A percentile compares a stretch with the other conserved stretches of the same genome.
Evolutionary conservation across 1,140 invertebrate genomes (phyloP).

Genomic region (Vanessa tameamea): DNA sequence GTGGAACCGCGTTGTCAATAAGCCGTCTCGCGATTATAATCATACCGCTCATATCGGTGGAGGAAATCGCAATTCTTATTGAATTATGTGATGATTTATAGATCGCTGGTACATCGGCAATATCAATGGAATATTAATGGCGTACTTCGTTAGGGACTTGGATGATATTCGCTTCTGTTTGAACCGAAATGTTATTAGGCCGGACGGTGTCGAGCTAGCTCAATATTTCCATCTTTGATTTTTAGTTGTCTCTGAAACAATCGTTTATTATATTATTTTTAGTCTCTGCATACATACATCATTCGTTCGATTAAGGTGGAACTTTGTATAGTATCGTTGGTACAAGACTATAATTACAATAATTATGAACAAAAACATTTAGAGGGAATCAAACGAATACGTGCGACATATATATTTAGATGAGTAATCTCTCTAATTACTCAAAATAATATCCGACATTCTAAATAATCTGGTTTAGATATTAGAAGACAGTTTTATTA

Average conservation of each 20-base stretch:
- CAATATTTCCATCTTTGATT: not conserved
- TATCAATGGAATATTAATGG: slow-evolving; percentile 20
- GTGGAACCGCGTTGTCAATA: slow-evolving; percentile 45
- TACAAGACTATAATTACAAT: no score
- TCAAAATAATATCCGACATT: no score
- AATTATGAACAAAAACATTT: no score
- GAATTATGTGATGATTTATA: slow-evolving; percentile 31
- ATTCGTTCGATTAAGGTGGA: no score
- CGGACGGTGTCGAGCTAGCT: not conserved
- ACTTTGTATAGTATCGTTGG: no score
- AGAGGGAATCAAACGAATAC: no score
- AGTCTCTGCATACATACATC: no score
- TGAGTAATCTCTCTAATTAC: no score
- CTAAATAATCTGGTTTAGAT: not conserved
- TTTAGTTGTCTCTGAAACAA: not conserved
- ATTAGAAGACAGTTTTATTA: slow-evolving; percentile 7
- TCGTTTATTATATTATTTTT: no score
- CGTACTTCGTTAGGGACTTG: slow-evolving; percentile 4
- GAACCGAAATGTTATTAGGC: not conserved
- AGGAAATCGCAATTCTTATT: slow-evolving; percentile 32
- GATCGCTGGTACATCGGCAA: slow-evolving; percentile 5
- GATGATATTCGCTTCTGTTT: not conserved
- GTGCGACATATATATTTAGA: no score
- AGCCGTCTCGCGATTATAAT: slow-evolving; percentile 28
- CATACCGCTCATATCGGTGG: slow-evolving; percentile 18